Evolutionary conservation across 2,888 invertebrate species (phyloP).

Genomic region (Emmelina monodactyla): DNA sequence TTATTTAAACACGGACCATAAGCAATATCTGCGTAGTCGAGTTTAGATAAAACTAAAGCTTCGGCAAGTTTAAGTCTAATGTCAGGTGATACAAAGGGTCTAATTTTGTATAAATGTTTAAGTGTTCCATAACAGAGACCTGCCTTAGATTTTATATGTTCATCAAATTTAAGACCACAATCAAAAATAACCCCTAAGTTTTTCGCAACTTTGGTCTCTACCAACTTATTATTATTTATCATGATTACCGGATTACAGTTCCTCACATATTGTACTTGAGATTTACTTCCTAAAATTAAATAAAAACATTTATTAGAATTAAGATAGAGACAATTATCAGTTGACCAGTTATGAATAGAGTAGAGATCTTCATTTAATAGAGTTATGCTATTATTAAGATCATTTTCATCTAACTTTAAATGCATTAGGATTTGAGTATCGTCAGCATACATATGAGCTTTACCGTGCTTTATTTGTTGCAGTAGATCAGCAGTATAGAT

Average conservation of each 20-base stretch:
- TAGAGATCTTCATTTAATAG: slow-evolving; percentile 1
- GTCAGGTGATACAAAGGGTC: neutral
- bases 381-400: neutral
- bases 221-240: neutral
- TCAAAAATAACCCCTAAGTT: slow-evolving; percentile 7
- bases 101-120: slow-evolving; percentile 5
- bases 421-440: neutral
- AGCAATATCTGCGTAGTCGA: slow-evolving; percentile 4
- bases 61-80: slow-evolving; percentile 5
- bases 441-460: neutral
- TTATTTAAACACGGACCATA: too few relatives aligned
- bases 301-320: slow-evolving; percentile 3
- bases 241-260: neutral
- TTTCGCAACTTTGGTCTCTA: neutral
- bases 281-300: neutral
- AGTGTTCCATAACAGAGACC: slow-evolving; percentile 6
- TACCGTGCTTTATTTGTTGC: neutral
- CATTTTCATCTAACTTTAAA: too few relatives aligned
- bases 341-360: neutral
- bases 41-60: slow-evolving; percentile 5
- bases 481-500: neutral
- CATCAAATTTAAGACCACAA: slow-evolving; percentile 4
- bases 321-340: neutral
- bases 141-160: neutral
- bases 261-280: neutral